Conservation (phyloP, 2,888 invertebrate species). For the Scrobipalpa costella region DNA sequence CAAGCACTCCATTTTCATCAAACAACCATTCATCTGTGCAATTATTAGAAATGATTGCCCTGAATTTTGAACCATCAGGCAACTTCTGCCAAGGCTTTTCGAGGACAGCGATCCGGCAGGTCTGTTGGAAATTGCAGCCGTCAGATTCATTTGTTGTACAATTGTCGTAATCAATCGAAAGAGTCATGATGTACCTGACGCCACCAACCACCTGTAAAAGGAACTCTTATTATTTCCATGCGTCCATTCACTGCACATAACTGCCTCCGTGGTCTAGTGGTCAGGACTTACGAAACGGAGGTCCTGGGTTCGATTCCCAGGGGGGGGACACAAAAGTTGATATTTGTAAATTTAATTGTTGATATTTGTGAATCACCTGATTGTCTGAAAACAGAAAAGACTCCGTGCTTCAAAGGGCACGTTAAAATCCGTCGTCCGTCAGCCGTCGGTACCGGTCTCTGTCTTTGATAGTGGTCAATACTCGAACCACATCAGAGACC, state of each 20-base stretch:
- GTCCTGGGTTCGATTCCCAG: too few species aligned
- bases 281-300: too few species aligned
- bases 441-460: too few species aligned
- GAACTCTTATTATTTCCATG: conserved; percentile 37
- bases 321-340: too few species aligned
- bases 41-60: conserved; percentile 83
- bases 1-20: conserved; percentile 56
- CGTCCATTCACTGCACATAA: neutral
- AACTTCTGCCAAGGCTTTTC: conserved; percentile 84
- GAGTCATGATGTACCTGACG: conserved; percentile 78
- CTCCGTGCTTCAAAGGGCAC: too few species aligned
- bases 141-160: conserved; percentile 59
- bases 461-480: too few species aligned
- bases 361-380: too few species aligned
- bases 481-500: too few species aligned
- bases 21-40: conserved; percentile 82
- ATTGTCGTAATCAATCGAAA: conserved; percentile 73
- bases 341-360: too few species aligned
- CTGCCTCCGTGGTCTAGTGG: too few species aligned
- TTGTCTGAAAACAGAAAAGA: too few species aligned
- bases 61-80: conserved; percentile 79
- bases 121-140: conserved; percentile 55
- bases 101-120: conserved; percentile 83
- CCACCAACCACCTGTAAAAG: conserved; percentile 79
- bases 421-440: too few species aligned